A percentile compares a stretch with the other conserved stretches of the same genome.
These are phyloP conservation scores for Phylloscopus trochilus DNA, from an alignment of 2,113 vertebrate species.

Conservation along the genomic window DNA sequence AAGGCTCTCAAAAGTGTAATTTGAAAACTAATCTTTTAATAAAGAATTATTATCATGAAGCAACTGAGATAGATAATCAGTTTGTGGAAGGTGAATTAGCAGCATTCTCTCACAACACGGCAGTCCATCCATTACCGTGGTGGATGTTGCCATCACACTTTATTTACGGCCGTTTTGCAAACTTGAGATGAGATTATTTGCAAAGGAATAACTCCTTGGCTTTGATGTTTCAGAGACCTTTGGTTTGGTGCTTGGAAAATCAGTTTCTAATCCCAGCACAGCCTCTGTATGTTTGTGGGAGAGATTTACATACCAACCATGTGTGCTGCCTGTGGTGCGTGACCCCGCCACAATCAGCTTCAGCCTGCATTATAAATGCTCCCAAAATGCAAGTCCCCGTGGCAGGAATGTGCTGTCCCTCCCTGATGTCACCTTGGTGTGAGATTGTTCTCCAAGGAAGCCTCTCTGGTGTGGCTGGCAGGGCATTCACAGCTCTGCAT, in stretches of 20 bases:
- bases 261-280: background rate
- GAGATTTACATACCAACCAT: background rate
- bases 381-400: background rate
- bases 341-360: fast-evolving
- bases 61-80: background rate
- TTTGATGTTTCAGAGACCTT: background rate
- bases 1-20: background rate
- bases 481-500: background rate
- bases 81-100: background rate
- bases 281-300: background rate
- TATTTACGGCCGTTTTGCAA: background rate
- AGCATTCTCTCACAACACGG: background rate
- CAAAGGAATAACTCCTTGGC: background rate
- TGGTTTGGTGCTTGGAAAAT: background rate
- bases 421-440: background rate
- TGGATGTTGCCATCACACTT: background rate
- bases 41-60: background rate
- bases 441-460: background rate
- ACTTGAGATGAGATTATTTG: background rate
- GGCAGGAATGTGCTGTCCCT: background rate
- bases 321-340: fast-evolving
- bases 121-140: background rate
- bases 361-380: background rate
- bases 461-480: background rate
- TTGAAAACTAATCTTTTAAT: slow-evolving; percentile 19